Evolutionary conservation across 2,888 invertebrate species (phyloP), one percentile per base, ranked within the genome.

Genomic region (Pseudococcus longispinus): DNA sequence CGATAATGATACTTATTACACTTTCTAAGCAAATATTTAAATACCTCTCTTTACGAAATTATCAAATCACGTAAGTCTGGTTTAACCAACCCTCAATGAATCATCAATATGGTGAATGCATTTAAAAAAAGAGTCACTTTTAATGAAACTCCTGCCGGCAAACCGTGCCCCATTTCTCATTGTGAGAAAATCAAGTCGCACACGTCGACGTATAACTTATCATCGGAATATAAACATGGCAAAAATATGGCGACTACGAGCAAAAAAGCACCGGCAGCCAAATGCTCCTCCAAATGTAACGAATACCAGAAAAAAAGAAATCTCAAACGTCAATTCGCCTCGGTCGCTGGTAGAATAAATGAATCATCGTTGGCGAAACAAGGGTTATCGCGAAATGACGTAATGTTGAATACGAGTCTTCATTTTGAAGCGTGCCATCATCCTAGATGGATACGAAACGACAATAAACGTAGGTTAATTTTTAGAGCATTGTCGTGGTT

Each of bases 11-110:
- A 65, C 8, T 26, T 6, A 37, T 37, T n/a, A n/a, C n/a, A 23
- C 23, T 70, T 70, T 70, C 70, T 18, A 70, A 70, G 70, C 70
- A 70, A 70, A 29, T 29, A 70, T 70, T 70, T 18, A 29, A 70
- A 26, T 70, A 60, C 20, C 20, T 65, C 18, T 29, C 18, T 70
- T 18, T 70, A 70, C 15, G 18, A 70, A 70, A 70, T 29, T 29
- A 29, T 13, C 29, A 29, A 29, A 70, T 26, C 29, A 32, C 9
- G 4, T 37, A 70, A 26, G 23, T 60, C 15, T 29, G 29, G 70
- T 20, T n/a, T 29, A 18, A 29, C 13, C 15, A 29, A 29, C 26
- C 15, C 70, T 26, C 26, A 20, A 15, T 2, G 29, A 37, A 37
- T 29, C 32, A 26, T 26, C 18, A 29, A 70, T 70, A 70, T 70